Evolutionary conservation across 1,140 invertebrate genomes (phyloP).

Genomic region (Drosophila leontia): DNA sequence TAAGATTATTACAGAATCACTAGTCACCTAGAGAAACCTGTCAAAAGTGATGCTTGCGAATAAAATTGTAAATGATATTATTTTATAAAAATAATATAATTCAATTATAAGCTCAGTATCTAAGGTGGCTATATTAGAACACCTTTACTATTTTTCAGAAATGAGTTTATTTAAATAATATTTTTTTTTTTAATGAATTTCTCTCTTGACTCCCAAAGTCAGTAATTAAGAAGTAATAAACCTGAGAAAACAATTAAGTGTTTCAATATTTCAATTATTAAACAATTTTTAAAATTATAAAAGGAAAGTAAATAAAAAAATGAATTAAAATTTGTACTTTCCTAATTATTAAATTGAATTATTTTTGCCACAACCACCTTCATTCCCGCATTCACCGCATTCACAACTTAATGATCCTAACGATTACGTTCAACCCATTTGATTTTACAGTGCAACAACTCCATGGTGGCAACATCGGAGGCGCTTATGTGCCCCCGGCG

Average conservation of each 20-base stretch:
- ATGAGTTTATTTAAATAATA: background rate
- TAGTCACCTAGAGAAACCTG: background rate
- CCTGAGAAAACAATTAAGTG: background rate
- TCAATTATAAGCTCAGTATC: background rate
- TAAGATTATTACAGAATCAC: background rate
- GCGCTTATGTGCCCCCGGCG: slow-evolving; percentile 74
- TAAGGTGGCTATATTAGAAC: background rate
- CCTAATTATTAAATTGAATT: background rate
- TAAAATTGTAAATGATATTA: background rate
- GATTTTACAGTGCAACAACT: slow-evolving; percentile 76
- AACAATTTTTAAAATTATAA: background rate
- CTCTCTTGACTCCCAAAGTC: background rate
- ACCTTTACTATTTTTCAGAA: background rate
- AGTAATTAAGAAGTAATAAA: background rate
- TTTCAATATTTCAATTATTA: background rate
- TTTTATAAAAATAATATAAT: background rate
- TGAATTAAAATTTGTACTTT: background rate
- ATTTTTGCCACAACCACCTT: background rate
- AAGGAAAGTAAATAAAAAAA: background rate
- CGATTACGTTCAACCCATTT: background rate
- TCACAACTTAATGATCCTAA: slow-evolving; percentile 2
- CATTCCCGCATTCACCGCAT: background rate
- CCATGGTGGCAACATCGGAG: slow-evolving; percentile 70
- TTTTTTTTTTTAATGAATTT: background rate
- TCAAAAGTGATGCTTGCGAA: background rate